Percentiles rank a stretch among this genome's conserved stretches.
These are phyloP conservation scores for Anthopleura xanthogrammica DNA, from an alignment of 92 coral and sea anemone species.

Conservation along the genomic window DNA sequence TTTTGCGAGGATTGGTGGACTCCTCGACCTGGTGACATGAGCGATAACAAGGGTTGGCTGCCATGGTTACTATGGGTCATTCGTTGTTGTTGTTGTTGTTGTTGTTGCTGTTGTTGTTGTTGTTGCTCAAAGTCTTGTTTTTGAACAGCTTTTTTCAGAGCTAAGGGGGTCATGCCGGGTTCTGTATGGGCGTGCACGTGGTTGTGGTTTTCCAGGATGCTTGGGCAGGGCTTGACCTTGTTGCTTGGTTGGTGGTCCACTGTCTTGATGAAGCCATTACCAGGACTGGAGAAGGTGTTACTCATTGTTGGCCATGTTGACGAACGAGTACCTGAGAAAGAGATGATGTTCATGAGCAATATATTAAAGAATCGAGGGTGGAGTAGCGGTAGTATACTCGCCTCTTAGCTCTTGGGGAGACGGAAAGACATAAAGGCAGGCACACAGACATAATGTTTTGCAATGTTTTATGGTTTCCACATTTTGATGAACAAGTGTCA, in stretches of 20 bases:
- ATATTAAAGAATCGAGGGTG: too few relatives aligned
- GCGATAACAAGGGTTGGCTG: conserved; percentile 83
- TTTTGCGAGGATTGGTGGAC: conserved; percentile 42
- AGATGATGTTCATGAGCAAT: not conserved
- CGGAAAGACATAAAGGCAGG: too few relatives aligned
- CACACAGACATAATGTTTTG: too few relatives aligned
- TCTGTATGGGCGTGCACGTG: conserved; percentile 61
- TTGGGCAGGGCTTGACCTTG: conserved; percentile 61
- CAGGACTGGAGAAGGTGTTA: conserved; percentile 45
- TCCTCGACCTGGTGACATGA: conserved; percentile 75
- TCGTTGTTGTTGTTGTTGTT: conserved; percentile 48
- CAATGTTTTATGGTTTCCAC: too few relatives aligned
- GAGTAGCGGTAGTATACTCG: too few relatives aligned
- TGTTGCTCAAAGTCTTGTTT: conserved; percentile 63
- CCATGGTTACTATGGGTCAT: conserved; percentile 56
- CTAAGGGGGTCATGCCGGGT: conserved; percentile 47
- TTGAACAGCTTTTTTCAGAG: conserved; percentile 63
- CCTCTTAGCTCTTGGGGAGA: too few relatives aligned
- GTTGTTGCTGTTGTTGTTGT: conserved; percentile 27
- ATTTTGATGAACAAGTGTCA: too few relatives aligned
- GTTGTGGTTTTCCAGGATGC: conserved; percentile 67
- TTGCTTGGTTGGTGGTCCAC: conserved; percentile 39
- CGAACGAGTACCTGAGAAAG: conserved; percentile 52
- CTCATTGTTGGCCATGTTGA: conserved; percentile 38
- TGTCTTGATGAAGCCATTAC: conserved; percentile 66